These are phyloP conservation scores for Eublepharis macularius DNA, from an alignment of 2,113 vertebrate genomes.

Conservation along the genomic window DNA sequence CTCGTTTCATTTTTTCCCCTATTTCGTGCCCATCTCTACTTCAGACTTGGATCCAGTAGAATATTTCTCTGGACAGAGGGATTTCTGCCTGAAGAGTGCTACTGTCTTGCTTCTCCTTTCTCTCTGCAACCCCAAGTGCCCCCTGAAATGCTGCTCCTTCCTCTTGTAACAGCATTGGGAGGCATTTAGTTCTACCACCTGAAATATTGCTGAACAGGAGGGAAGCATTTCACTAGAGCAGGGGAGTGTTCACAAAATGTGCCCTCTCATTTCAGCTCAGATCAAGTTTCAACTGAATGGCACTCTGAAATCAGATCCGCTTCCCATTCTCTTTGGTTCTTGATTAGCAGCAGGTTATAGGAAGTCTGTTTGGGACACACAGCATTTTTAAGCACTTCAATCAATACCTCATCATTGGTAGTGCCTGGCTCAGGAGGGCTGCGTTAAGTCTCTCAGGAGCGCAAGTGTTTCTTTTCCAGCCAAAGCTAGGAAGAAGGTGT, in stretches of 20 bases:
- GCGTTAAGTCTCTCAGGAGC: not conserved
- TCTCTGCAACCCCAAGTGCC: too few species aligned
- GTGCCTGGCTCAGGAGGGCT: not conserved
- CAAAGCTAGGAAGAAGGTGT: not conserved
- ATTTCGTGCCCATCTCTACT: too few species aligned
- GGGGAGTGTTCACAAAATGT: not conserved
- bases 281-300: not conserved
- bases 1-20: too few species aligned
- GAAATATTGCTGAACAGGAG: too few species aligned
- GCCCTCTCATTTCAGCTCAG: not conserved
- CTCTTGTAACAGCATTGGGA: too few species aligned
- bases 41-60: too few species aligned
- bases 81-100: too few species aligned
- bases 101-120: too few species aligned
- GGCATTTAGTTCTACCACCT: too few species aligned
- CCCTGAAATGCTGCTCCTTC: too few species aligned
- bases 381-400: not conserved
- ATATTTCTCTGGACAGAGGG: too few species aligned
- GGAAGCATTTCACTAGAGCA: not conserved
- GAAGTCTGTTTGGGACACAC: not conserved
- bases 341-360: not conserved
- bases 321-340: not conserved
- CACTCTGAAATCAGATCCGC: not conserved
- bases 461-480: constrained; percentile 7
- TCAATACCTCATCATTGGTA: not conserved